A percentile compares a stretch with the other conserved stretches of the same genome.
Conservation (phyloP, 2,797 vertebrate genomes). For the Hippocampus kuda region DNA sequence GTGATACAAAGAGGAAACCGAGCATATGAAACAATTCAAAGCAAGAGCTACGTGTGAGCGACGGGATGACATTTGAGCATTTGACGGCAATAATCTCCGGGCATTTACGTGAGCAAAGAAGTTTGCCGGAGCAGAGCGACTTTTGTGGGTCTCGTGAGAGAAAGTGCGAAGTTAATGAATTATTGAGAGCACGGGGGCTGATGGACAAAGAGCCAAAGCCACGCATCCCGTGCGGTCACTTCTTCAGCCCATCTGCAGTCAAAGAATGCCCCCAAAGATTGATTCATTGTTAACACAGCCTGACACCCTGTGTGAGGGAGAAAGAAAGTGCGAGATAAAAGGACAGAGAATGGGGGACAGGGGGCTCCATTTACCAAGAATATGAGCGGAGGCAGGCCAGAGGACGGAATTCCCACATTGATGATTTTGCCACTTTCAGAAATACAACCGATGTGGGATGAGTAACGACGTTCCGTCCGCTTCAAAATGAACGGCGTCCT, state of each 20-base stretch:
- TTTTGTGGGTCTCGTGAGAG: slow-evolving; percentile 54
- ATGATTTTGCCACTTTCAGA: slow-evolving; percentile 42
- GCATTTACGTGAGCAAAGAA: slow-evolving; percentile 22
- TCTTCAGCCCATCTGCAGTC: slow-evolving; percentile 73
- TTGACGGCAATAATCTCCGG: slow-evolving; percentile 18
- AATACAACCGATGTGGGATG: slow-evolving; percentile 46
- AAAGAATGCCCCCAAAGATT: slow-evolving; percentile 75
- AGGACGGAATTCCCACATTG: slow-evolving; percentile 69
- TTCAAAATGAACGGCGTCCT: slow-evolving; percentile 41
- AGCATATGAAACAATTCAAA: not conserved
- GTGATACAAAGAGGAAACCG: not conserved
- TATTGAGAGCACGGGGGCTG: slow-evolving; percentile 60
- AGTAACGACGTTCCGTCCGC: slow-evolving; percentile 53
- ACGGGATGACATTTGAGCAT: not conserved
- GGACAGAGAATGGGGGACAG: slow-evolving; percentile 64
- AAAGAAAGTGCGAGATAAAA: slow-evolving; percentile 67
- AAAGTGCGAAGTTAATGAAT: slow-evolving; percentile 72
- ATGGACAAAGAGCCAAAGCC: slow-evolving; percentile 64
- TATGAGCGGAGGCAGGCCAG: slow-evolving; percentile 61
- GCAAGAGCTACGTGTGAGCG: not conserved
- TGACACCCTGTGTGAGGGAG: slow-evolving; percentile 70
- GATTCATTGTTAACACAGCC: slow-evolving; percentile 78
- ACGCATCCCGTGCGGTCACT: slow-evolving; percentile 58
- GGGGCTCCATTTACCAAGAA: slow-evolving; percentile 65
- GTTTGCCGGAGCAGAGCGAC: slow-evolving; percentile 27